Conservation (phyloP, 1,140 invertebrate species). For the Pteromalus puparum region DNA sequence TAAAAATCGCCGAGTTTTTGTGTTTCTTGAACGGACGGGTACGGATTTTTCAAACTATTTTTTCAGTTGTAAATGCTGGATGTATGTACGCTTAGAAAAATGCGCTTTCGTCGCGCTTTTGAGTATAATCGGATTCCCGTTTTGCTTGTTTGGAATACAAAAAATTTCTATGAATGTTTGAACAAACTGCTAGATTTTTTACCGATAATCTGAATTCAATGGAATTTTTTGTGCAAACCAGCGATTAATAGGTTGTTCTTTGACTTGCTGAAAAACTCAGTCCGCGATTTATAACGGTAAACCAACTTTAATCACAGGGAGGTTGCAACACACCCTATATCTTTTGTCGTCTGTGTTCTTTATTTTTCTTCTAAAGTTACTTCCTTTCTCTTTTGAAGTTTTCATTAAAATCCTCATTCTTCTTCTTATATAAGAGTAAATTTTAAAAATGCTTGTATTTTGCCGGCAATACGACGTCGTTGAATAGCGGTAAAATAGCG, state of each 20-base stretch:
- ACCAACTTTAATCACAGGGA: background rate
- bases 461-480: constrained; percentile 32
- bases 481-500: constrained; percentile 38
- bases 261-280: background rate
- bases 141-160: background rate
- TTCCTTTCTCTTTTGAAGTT: background rate
- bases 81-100: constrained; percentile 17
- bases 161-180: background rate
- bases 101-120: background rate
- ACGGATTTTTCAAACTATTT: background rate
- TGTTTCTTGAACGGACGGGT: constrained; percentile 36
- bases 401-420: too few relatives aligned
- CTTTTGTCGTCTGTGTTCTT: constrained; percentile 17
- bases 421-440: constrained; percentile 14
- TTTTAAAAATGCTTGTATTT: constrained; percentile 25
- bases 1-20: constrained; percentile 28
- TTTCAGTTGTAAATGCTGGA: background rate
- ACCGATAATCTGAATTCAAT: background rate
- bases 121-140: constrained; percentile 3
- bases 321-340: background rate
- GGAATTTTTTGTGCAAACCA: background rate
- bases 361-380: background rate
- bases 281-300: constrained; percentile 10
- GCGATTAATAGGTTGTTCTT: background rate
- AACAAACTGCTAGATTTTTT: background rate